These are phyloP conservation scores for Metallyticus violacea DNA, from an alignment of 2,888 invertebrate genomes.

Conservation along the genomic window DNA sequence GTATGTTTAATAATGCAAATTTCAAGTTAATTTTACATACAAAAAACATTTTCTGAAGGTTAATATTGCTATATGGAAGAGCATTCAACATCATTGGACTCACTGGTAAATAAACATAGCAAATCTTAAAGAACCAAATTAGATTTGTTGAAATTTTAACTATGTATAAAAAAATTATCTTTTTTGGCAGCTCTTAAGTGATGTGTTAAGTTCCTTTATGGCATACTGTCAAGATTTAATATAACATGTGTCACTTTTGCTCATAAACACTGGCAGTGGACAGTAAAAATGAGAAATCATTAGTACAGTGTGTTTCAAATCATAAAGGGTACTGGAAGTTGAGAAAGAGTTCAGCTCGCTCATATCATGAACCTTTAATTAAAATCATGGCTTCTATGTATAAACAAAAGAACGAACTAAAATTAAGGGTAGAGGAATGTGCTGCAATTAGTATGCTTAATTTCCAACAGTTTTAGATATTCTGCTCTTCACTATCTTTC, in stretches of 20 bases:
- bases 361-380: not conserved
- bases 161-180: not conserved
- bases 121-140: not conserved
- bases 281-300: not conserved
- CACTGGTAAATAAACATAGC: not conserved
- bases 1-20: constrained; percentile 67
- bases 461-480: not conserved
- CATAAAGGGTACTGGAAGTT: not conserved
- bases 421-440: not conserved
- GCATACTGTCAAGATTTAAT: not conserved
- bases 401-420: not conserved
- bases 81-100: not conserved
- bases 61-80: not conserved
- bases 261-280: not conserved
- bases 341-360: not conserved
- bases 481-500: not conserved
- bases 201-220: not conserved
- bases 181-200: not conserved
- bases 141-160: not conserved
- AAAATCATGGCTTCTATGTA: not conserved
- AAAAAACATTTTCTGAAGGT: not conserved
- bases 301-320: not conserved
- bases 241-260: not conserved
- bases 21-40: not conserved
- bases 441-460: not conserved